These are phyloP conservation scores for Heliangelus exortis DNA, from an alignment of 2,797 vertebrate species.

Conservation along the genomic window DNA sequence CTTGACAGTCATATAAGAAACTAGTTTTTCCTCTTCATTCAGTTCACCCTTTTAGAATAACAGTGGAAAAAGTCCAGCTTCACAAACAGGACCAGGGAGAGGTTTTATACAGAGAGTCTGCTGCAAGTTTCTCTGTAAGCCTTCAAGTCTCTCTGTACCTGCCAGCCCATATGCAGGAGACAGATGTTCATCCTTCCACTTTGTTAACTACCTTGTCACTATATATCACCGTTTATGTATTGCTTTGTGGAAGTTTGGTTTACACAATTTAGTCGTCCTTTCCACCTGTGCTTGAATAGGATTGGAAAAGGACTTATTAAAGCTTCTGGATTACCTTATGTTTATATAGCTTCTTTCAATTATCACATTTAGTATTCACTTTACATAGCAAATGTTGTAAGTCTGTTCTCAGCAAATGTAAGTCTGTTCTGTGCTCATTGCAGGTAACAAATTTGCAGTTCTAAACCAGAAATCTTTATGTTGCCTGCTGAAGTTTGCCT, in stretches of 20 bases:
- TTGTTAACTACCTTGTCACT: constrained; percentile 33
- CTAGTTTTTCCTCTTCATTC: background rate
- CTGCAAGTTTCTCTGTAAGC: background rate
- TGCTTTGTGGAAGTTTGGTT: background rate
- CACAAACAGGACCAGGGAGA: background rate
- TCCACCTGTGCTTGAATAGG: background rate
- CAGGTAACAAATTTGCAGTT: background rate
- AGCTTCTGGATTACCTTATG: background rate
- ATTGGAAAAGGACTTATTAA: background rate
- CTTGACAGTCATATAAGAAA: constrained; percentile 37
- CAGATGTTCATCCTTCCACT: background rate
- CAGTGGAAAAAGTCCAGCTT: background rate
- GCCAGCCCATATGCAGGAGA: background rate
- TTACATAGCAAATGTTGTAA: background rate
- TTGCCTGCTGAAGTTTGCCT: background rate
- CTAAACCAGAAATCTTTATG: background rate
- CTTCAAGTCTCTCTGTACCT: background rate
- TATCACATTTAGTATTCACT: background rate
- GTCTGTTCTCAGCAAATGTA: background rate
- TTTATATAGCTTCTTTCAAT: background rate
- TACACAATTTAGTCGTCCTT: background rate
- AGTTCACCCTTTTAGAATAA: background rate
- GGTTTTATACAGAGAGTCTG: background rate
- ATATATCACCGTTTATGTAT: background rate
- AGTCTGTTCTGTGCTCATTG: background rate